These are phyloP conservation scores for Echinops telfairi DNA, from an alignment of 2,113 vertebrate species.

Conservation along the genomic window DNA sequence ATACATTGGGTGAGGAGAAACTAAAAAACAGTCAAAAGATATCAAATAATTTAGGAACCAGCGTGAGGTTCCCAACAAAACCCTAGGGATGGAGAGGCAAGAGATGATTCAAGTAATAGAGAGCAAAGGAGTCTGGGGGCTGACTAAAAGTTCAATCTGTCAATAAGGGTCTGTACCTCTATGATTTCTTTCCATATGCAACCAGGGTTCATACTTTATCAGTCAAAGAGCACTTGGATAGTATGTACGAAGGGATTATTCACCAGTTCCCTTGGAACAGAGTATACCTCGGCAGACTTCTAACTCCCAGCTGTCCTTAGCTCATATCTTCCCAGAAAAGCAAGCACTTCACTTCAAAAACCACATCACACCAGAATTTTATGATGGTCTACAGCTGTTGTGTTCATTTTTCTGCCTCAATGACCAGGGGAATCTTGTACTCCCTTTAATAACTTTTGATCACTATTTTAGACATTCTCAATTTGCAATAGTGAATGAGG, in stretches of 20 bases:
- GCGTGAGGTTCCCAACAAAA: neutral
- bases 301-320: neutral
- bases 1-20: neutral
- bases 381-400: neutral
- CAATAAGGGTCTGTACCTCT: neutral
- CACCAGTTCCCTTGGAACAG: neutral
- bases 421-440: neutral
- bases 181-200: neutral
- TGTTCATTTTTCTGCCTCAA: constrained; percentile 17
- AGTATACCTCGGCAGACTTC: neutral
- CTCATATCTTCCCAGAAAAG: neutral
- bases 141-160: neutral
- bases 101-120: neutral
- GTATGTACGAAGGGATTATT: neutral
- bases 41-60: neutral
- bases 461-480: neutral
- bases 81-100: neutral
- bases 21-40: neutral
- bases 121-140: neutral
- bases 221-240: neutral
- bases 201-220: neutral
- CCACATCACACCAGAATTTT: neutral
- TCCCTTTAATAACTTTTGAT: constrained; percentile 21
- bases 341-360: neutral
- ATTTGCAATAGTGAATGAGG: neutral